These are phyloP conservation scores for Pipra filicauda DNA, from an alignment of 2,113 vertebrate species.

Conservation along the genomic window DNA sequence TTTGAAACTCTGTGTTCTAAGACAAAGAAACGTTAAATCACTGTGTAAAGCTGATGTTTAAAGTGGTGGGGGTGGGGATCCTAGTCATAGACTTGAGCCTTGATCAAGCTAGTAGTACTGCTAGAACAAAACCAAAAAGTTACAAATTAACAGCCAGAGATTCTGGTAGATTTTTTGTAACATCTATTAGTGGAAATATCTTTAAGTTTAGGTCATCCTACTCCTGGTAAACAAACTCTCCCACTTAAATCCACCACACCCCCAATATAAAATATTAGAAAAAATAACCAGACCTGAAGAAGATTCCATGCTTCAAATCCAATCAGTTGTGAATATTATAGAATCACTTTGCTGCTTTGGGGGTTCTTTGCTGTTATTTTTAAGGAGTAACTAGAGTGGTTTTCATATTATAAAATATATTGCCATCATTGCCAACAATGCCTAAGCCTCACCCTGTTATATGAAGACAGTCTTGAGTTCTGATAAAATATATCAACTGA, in stretches of 20 bases:
- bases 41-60: background rate
- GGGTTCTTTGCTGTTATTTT: background rate
- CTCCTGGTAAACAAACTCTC: background rate
- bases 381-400: background rate
- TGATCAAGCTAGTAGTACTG: background rate
- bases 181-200: background rate
- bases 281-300: background rate
- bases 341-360: background rate
- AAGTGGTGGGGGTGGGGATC: rapidly evolving
- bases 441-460: background rate
- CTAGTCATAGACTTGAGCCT: background rate
- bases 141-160: background rate
- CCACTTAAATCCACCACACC: background rate
- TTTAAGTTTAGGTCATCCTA: background rate
- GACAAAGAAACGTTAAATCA: background rate
- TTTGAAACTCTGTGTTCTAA: background rate
- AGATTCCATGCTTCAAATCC: background rate
- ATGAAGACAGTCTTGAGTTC: background rate
- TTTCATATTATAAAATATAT: background rate
- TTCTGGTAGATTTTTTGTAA: background rate
- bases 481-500: background rate
- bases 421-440: background rate
- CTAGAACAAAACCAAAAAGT: background rate
- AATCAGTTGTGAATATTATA: background rate
- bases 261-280: background rate